A percentile compares a stretch with the other conserved stretches of the same genome.
These are phyloP conservation scores for Urosaurus nigricauda DNA, from an alignment of 2,797 vertebrate genomes.

Conservation along the genomic window DNA sequence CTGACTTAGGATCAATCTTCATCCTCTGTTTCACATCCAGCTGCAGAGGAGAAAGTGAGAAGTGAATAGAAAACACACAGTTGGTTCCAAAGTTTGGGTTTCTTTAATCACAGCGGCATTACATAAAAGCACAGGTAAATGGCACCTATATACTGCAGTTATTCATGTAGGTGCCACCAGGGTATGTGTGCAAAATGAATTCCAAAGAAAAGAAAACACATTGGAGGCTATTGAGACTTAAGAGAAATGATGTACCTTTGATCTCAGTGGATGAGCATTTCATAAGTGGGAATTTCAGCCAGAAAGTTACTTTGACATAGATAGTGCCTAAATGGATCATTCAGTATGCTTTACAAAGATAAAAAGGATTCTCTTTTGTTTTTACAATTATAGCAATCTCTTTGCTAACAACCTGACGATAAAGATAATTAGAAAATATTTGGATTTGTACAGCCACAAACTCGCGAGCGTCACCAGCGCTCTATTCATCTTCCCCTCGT, in stretches of 20 bases:
- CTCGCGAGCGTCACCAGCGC: neutral
- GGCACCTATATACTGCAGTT: neutral
- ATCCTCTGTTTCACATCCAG: neutral
- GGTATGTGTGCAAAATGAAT: slow-evolving; percentile 18
- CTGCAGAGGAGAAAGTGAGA: neutral
- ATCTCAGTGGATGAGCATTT: slow-evolving; percentile 51
- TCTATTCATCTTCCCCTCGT: neutral
- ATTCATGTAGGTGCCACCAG: neutral
- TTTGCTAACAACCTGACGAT: slow-evolving; percentile 15
- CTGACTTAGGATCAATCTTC: neutral
- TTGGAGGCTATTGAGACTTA: neutral
- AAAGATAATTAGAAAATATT: slow-evolving; percentile 27
- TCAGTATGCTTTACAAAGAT: neutral
- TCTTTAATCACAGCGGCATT: neutral
- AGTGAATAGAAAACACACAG: neutral
- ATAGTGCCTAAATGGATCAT: neutral
- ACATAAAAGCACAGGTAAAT: neutral
- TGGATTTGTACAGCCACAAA: slow-evolving; percentile 6
- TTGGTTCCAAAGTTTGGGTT: too few relatives aligned
- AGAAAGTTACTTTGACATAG: neutral
- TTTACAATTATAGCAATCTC: neutral
- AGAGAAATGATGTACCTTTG: slow-evolving; percentile 35
- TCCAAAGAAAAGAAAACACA: slow-evolving; percentile 8
- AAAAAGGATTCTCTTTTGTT: slow-evolving; percentile 11
- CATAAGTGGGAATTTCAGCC: slow-evolving; percentile 18